phyloP scores from a whole-genome alignment of 2,797 vertebrate species.

The Ceryle rudis region DNA sequence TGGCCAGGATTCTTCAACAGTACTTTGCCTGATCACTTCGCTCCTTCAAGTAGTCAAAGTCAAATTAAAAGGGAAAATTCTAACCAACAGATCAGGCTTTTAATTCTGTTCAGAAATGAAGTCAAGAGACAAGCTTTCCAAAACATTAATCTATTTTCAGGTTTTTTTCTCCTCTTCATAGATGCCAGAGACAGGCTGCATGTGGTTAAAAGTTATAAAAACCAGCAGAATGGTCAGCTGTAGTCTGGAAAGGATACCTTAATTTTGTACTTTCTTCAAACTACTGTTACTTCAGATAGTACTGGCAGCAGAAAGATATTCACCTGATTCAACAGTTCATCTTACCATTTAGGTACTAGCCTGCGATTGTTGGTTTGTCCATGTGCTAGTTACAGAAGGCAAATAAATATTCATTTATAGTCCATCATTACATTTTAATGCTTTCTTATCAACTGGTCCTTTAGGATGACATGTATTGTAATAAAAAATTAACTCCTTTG shows the following conservation, averaged over 20 bases:
- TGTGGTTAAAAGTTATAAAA: neutral
- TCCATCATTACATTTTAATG: neutral
- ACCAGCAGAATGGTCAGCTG: neutral
- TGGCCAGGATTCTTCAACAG: neutral
- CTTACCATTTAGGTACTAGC: neutral
- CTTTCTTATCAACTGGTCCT: neutral
- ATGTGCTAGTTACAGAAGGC: neutral
- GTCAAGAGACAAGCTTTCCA: neutral
- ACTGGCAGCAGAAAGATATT: neutral
- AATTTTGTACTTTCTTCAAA: neutral
- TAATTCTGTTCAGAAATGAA: constrained; percentile 21
- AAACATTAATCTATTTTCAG: neutral
- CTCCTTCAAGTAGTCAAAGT: neutral
- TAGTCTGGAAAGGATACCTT: neutral
- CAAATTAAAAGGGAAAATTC: neutral
- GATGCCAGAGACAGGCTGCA: neutral
- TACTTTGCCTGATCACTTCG: accelerated
- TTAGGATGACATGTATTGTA: neutral
- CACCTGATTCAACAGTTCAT: neutral
- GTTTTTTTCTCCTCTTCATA: neutral
- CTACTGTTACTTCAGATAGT: neutral
- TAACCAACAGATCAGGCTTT: neutral
- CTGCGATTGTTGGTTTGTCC: neutral
- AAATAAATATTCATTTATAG: neutral
- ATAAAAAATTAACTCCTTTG: neutral